Conservation (phyloP, 2,113 vertebrate species). For the Motacilla tschutschensis region DNA sequence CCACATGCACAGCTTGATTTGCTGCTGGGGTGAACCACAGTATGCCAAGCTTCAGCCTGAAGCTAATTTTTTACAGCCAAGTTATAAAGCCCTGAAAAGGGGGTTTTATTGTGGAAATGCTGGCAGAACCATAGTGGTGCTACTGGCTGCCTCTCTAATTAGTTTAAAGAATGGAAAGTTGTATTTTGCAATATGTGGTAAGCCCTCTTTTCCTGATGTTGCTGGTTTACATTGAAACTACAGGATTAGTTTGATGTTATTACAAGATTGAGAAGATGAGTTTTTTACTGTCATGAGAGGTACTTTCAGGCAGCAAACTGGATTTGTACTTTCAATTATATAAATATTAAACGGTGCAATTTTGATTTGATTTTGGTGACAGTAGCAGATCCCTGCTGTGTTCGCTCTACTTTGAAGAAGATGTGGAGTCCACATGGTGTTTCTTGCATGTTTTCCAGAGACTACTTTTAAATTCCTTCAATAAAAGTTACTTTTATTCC, state of each 20-base stretch:
- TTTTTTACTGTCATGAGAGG: constrained; percentile 32
- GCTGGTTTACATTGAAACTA: constrained; percentile 30
- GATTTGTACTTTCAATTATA: constrained; percentile 58
- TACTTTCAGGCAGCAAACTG: constrained; percentile 36
- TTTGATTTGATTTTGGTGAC: constrained; percentile 57
- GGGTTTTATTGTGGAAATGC: constrained; percentile 78
- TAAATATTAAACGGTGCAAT: constrained; percentile 53
- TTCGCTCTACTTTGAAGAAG: constrained; percentile 50
- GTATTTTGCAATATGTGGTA: constrained; percentile 69
- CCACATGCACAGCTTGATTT: constrained; percentile 34
- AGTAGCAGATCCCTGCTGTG: constrained; percentile 44
- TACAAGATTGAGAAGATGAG: constrained; percentile 14
- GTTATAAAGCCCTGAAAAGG: constrained; percentile 75
- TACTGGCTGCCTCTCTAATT: constrained; percentile 77
- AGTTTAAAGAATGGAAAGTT: constrained; percentile 73
- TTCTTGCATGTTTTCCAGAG: constrained; percentile 55
- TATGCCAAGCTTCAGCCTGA: constrained; percentile 67
- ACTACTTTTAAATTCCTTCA: constrained; percentile 60
- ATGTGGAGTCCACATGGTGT: constrained; percentile 51
- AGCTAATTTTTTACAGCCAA: constrained; percentile 76
- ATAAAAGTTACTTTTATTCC: constrained; percentile 61
- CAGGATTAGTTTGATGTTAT: constrained; percentile 45
- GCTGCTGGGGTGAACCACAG: constrained; percentile 61
- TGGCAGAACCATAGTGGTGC: constrained; percentile 72
- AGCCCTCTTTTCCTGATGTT: constrained; percentile 35